Conservation (phyloP, 2,888 invertebrate genomes). For the Acleris sparsana region DNA sequence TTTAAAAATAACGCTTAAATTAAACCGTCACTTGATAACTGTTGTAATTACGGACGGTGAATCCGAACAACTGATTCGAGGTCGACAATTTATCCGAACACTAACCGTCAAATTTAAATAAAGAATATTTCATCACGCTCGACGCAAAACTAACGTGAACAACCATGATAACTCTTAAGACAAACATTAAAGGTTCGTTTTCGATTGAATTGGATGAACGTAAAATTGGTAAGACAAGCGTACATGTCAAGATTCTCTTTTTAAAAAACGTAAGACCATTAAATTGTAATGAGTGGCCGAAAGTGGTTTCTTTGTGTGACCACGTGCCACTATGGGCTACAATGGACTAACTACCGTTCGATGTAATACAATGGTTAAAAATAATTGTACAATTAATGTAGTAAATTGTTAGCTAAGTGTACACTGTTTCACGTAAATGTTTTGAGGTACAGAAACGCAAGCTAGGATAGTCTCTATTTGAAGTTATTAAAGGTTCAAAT, state of each 20-base stretch:
- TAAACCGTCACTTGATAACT: constrained; percentile 54
- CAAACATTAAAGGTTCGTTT: constrained; percentile 41
- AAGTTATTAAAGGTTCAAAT: constrained; percentile 12
- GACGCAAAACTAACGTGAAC: constrained; percentile 43
- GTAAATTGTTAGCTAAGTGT: constrained; percentile 52
- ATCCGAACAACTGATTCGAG: constrained; percentile 75
- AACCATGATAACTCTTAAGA: constrained; percentile 36
- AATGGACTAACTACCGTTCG: constrained; percentile 79
- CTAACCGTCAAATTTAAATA: constrained; percentile 75
- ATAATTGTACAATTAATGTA: constrained; percentile 81
- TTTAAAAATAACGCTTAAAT: constrained; percentile 51
- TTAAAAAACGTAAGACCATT: constrained; percentile 71
- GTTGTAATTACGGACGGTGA: constrained; percentile 72
- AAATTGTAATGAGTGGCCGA: constrained; percentile 80
- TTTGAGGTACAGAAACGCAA: constrained; percentile 13
- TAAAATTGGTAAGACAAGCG: constrained; percentile 52
- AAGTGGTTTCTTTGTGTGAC: constrained; percentile 73
- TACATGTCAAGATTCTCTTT: constrained; percentile 71
- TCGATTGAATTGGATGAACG: constrained; percentile 32
- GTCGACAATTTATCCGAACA: constrained; percentile 78
- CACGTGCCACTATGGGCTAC: constrained; percentile 74
- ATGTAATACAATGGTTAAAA: constrained; percentile 73
- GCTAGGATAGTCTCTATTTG: constrained; percentile 1
- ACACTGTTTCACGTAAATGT: constrained; percentile 35
- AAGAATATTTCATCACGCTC: constrained; percentile 67